Evolutionary conservation across 2,797 vertebrate species (phyloP).

Genomic region (Sardinella longiceps): DNA sequence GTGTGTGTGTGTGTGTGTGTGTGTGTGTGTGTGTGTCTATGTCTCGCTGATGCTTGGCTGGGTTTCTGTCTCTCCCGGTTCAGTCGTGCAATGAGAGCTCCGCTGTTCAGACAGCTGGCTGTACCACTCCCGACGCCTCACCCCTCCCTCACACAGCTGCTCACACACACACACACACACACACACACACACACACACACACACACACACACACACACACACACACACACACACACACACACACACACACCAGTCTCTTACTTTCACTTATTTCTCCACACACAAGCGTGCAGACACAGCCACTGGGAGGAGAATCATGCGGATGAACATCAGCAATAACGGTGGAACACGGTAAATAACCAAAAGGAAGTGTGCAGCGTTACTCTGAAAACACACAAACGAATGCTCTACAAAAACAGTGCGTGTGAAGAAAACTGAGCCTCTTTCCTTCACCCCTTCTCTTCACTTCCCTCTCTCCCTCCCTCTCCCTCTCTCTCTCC

Average conservation of each 20-base stretch:
- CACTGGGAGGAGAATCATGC: neutral
- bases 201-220: neutral
- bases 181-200: neutral
- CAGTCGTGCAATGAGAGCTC: neutral
- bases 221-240: neutral
- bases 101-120: neutral
- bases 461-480: neutral
- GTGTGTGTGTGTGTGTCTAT: neutral
- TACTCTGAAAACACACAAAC: no score
- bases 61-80: neutral
- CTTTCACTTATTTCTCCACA: neutral
- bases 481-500: neutral
- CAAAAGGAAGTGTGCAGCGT: no score
- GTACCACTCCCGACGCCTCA: neutral
- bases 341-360: neutral
- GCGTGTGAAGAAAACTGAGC: neutral
- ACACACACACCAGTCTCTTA: neutral
- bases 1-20: slow-evolving; percentile 1
- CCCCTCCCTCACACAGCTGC: slow-evolving; percentile 19
- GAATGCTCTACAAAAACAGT: neutral
- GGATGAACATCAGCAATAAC: neutral
- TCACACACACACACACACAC: neutral
- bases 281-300: neutral
- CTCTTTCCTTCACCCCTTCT: neutral
- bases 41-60: neutral